Evolutionary conservation across 2,113 vertebrate genomes (phyloP).

Genomic region (Argyrosomus japonicus): DNA sequence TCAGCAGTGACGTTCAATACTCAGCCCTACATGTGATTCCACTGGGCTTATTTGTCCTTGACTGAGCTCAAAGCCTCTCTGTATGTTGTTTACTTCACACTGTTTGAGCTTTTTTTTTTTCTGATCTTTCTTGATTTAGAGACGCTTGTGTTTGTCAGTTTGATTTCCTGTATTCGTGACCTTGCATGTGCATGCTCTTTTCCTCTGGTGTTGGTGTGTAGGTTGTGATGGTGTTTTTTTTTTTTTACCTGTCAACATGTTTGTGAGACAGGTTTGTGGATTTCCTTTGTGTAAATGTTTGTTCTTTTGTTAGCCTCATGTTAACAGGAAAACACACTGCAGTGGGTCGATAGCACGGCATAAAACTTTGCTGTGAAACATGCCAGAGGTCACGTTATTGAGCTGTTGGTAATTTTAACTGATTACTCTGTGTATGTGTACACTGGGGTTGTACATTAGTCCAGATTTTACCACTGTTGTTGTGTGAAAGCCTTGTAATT

Average conservation of each 20-base stretch:
- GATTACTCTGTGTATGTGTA: constrained; percentile 3
- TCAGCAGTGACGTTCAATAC: background rate
- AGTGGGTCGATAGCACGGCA: background rate
- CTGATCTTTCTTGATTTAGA: constrained; percentile 16
- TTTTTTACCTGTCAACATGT: constrained; percentile 33
- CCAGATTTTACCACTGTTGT: constrained; percentile 8
- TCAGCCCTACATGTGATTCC: background rate
- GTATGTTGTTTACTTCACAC: constrained; percentile 3
- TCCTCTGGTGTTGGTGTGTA: background rate
- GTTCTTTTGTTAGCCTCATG: constrained; percentile 18
- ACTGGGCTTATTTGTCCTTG: constrained; percentile 20
- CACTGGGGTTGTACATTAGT: constrained; percentile 7
- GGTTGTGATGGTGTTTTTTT: background rate
- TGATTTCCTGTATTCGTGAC: constrained; percentile 53
- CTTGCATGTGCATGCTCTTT: constrained; percentile 26
- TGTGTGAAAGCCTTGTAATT: constrained; percentile 33
- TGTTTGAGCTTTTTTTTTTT: background rate
- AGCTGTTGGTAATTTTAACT: constrained; percentile 15
- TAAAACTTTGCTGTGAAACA: constrained; percentile 34
- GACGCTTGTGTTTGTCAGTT: constrained; percentile 4
- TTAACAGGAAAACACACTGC: constrained; percentile 16
- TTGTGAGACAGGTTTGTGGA: constrained; percentile 38
- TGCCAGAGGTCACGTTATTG: constrained; percentile 3
- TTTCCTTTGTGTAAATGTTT: constrained; percentile 62
- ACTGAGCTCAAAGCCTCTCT: constrained; percentile 10